Conservation (phyloP, 2,113 vertebrate genomes). For the Ammodytes dubius region DNA sequence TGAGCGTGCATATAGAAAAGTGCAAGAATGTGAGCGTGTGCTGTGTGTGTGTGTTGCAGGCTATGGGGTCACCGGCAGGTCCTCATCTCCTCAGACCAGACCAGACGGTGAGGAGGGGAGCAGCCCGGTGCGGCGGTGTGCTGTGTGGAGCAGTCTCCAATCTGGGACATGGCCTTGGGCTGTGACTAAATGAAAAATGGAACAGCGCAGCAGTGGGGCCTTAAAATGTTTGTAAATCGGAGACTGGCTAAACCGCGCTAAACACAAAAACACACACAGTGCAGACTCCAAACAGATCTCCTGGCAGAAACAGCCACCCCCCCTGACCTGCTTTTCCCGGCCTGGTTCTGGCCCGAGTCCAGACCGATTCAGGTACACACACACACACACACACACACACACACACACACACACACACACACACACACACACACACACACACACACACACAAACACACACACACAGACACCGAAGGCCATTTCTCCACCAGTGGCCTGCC, state of each 20-base stretch:
- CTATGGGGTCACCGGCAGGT: constrained; percentile 80
- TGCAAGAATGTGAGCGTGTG: constrained; percentile 70
- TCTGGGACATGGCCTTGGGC: constrained; percentile 81
- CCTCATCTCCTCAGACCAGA: constrained; percentile 80
- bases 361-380: constrained; percentile 64
- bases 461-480: constrained; percentile 25
- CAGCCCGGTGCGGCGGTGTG: constrained; percentile 48
- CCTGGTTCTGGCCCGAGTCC: constrained; percentile 50
- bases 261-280: constrained; percentile 77
- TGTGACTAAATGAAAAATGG: constrained; percentile 83
- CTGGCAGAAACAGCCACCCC: constrained; percentile 63
- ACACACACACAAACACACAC: too few species aligned
- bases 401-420: neutral
- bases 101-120: constrained; percentile 78
- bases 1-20: constrained; percentile 68
- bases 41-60: constrained; percentile 66
- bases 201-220: constrained; percentile 70
- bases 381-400: too few species aligned
- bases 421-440: constrained; percentile 11
- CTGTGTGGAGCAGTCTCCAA: constrained; percentile 70
- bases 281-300: constrained; percentile 73
- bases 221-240: constrained; percentile 81
- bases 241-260: constrained; percentile 75
- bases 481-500: constrained; percentile 38
- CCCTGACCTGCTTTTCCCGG: constrained; percentile 70